Evolutionary conservation across 2,797 vertebrate species (phyloP), one percentile per base, ranked within the genome.

Genomic region (Chaetodon trifasciatus): DNA sequence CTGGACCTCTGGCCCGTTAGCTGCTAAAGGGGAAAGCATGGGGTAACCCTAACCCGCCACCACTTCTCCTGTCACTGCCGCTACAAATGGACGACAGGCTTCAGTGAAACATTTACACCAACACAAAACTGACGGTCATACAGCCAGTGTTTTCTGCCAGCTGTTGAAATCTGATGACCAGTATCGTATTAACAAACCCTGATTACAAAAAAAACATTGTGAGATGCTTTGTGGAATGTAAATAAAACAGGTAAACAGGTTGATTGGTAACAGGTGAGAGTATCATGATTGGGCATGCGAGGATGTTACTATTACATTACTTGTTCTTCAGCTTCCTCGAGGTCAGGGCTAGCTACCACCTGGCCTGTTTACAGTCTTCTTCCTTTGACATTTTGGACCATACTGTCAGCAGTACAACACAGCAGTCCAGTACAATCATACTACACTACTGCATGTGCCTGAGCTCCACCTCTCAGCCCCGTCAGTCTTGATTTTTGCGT

Each of bases 1-100:
- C 55, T 72, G 62, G 70, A 87, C 70, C 80, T 69, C 28, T 37
- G 52, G 32, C 9, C n/a, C 64, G 76, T 81, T 50, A 16, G 28
- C 19, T 16, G 4, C 37, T 2, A 21, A 61, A 53, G 76, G 44
- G 44, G 65, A 79, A 79, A 72, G 79, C 55, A 19, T 3, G 50
- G n/a, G 39, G 58, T 62, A 79, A 70, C 24, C 10, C 40, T 79
- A 82, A 50, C 17, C 71, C 24, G 8, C 15, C 35, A 0, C 35
- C 40, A 4, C 39, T 39, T 44, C 16, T 0, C 19, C 52, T 57
- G 58, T 67, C 32, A 28, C 42, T 53, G 21, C 70, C 70, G n/a
- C 39, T 46, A 32, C 47, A 24, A 21, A 64, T 6, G 15, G 32
- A 78, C 2, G 11, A 24, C 0, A 1, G 56, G 28, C 50, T 19